These are phyloP conservation scores for Coregonus suidteri DNA, from an alignment of 2,797 vertebrate genomes.

Conservation along the genomic window DNA sequence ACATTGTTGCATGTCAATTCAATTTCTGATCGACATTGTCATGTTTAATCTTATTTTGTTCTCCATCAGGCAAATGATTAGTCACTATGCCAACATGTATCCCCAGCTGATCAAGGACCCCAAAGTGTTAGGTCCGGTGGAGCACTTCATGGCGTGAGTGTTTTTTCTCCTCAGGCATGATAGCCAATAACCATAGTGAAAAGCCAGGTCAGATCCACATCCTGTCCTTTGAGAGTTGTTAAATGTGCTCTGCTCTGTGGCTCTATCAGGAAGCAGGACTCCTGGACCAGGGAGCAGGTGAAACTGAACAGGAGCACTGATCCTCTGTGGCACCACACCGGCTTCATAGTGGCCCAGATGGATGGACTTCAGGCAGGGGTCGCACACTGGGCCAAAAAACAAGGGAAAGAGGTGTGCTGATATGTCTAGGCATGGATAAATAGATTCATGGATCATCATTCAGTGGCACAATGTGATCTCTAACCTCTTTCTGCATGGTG, in stretches of 20 bases:
- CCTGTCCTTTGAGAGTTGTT: background rate
- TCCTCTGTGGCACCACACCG: slow-evolving; percentile 85
- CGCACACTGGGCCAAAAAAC: slow-evolving; percentile 76
- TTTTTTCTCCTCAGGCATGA: slow-evolving; percentile 15
- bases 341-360: slow-evolving; percentile 85
- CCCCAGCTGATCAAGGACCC: slow-evolving; percentile 81
- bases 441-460: background rate
- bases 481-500: slow-evolving; percentile 21
- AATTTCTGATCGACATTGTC: background rate
- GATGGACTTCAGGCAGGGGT: slow-evolving; percentile 87
- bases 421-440: background rate
- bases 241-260: background rate
- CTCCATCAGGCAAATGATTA: slow-evolving; percentile 81
- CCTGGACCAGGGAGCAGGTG: slow-evolving; percentile 84
- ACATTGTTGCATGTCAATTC: background rate
- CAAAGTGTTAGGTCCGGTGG: slow-evolving; percentile 66
- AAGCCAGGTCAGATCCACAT: background rate
- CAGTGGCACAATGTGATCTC: no score
- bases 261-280: slow-evolving; percentile 80
- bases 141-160: slow-evolving; percentile 84
- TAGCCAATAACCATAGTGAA: background rate
- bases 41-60: background rate
- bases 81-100: slow-evolving; percentile 89
- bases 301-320: slow-evolving; percentile 74
- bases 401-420: slow-evolving; percentile 73